phyloP scores from a whole-genome alignment of 2,113 vertebrate genomes.

The Chlamydotis undulata region DNA sequence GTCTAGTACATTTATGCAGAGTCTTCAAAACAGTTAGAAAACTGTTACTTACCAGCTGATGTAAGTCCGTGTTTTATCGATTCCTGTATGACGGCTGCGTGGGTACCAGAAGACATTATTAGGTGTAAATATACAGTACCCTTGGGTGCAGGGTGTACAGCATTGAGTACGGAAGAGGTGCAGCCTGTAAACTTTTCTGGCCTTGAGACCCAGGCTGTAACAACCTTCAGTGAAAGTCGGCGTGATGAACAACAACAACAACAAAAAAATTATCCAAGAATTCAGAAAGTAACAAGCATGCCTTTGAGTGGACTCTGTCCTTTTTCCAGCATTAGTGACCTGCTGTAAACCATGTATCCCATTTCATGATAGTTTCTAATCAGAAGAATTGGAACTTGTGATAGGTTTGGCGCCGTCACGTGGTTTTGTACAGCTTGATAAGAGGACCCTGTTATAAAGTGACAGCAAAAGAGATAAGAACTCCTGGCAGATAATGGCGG shows the following conservation, averaged over 20 bases:
- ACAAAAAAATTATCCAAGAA: constrained; percentile 68
- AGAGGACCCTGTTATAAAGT: constrained; percentile 92
- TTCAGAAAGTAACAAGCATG: constrained; percentile 74
- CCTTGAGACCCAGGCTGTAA: constrained; percentile 60
- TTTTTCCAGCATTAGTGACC: constrained; percentile 78
- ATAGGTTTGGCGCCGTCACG: constrained; percentile 78
- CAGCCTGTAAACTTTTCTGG: constrained; percentile 70
- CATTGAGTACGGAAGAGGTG: constrained; percentile 69
- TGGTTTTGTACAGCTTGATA: constrained; percentile 78
- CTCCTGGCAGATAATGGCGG: constrained; percentile 84
- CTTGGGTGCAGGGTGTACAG: constrained; percentile 67
- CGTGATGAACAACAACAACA: constrained; percentile 55
- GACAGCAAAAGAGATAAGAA: constrained; percentile 94
- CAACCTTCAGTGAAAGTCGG: constrained; percentile 76
- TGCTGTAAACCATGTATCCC: constrained; percentile 78
- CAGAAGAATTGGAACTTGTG: constrained; percentile 73
- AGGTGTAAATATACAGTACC: constrained; percentile 36
- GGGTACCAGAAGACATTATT: constrained; percentile 78
- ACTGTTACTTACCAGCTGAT: constrained; percentile 75
- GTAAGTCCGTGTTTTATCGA: constrained; percentile 73
- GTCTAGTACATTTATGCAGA: neutral
- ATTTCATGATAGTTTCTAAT: constrained; percentile 80
- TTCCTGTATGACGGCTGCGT: constrained; percentile 66
- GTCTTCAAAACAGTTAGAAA: constrained; percentile 44
- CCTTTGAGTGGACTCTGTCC: constrained; percentile 79